These are phyloP conservation scores for Cheumatopsyche charites DNA, from an alignment of 1,140 invertebrate genomes.

Conservation along the genomic window DNA sequence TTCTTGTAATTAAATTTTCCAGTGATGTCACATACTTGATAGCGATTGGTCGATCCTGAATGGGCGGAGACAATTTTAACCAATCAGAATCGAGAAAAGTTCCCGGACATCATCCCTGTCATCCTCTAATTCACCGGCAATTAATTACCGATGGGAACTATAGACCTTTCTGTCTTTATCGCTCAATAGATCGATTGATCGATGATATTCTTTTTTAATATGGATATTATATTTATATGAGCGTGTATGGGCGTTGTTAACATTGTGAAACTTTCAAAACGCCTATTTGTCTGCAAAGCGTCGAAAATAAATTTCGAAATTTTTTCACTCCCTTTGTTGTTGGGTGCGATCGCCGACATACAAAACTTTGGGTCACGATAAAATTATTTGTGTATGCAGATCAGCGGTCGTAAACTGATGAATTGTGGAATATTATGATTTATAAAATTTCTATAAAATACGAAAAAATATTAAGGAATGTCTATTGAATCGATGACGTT, in stretches of 20 bases:
- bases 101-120: conserved; percentile 14
- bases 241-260: too few relatives aligned
- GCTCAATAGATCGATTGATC: not conserved
- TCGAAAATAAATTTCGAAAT: not conserved
- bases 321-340: not conserved
- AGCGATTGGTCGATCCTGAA: conserved; percentile 14
- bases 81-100: conserved; percentile 16
- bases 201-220: not conserved
- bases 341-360: conserved; percentile 2
- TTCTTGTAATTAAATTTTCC: not conserved
- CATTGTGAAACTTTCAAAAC: not conserved
- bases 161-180: not conserved
- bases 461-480: too few relatives aligned
- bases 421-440: too few relatives aligned
- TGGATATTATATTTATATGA: not conserved
- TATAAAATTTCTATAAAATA: too few relatives aligned
- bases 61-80: not conserved
- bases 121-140: not conserved
- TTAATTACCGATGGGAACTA: not conserved
- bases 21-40: conserved; percentile 16
- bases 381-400: conserved; percentile 14
- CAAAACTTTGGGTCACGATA: conserved; percentile 17
- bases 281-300: not conserved
- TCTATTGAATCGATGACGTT: too few relatives aligned
- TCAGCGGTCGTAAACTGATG: not conserved